These are phyloP conservation scores for Macquaria ambigua DNA, from an alignment of 2,113 vertebrate genomes.

Conservation along the genomic window DNA sequence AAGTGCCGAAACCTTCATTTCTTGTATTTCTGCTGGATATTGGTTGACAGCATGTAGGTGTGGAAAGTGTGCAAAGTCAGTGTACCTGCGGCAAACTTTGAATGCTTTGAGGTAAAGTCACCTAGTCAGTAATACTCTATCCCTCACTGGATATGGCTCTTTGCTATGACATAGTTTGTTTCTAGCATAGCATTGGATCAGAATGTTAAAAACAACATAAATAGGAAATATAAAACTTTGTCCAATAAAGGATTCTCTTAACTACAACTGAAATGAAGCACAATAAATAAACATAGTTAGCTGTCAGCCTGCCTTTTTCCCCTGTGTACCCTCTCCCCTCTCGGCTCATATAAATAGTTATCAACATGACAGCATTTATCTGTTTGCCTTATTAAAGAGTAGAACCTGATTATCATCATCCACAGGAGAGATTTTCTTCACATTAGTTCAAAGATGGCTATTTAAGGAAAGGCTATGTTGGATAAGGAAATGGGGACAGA, in stretches of 20 bases:
- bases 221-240: not conserved
- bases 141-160: not conserved
- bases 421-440: conserved; percentile 58
- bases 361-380: conserved; percentile 62
- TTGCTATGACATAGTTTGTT: not conserved
- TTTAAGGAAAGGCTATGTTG: conserved; percentile 34
- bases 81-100: conserved; percentile 34
- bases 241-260: not conserved
- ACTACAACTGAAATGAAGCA: not conserved
- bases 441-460: conserved; percentile 64
- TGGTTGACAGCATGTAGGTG: conserved; percentile 40
- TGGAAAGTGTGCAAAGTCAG: conserved; percentile 30
- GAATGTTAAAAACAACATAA: not conserved
- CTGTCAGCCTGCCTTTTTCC: not conserved
- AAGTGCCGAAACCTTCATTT: conserved; percentile 32
- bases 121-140: not conserved
- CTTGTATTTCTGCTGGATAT: conserved; percentile 48
- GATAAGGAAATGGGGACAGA: conserved; percentile 37
- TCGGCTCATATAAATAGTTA: conserved; percentile 48
- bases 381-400: conserved; percentile 71
- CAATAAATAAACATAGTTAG: not conserved
- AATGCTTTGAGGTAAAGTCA: conserved; percentile 1
- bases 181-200: not conserved
- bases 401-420: conserved; percentile 63
- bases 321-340: not conserved